Conservation (phyloP, 2,888 invertebrate genomes). For the Amorpha juglandis region DNA sequence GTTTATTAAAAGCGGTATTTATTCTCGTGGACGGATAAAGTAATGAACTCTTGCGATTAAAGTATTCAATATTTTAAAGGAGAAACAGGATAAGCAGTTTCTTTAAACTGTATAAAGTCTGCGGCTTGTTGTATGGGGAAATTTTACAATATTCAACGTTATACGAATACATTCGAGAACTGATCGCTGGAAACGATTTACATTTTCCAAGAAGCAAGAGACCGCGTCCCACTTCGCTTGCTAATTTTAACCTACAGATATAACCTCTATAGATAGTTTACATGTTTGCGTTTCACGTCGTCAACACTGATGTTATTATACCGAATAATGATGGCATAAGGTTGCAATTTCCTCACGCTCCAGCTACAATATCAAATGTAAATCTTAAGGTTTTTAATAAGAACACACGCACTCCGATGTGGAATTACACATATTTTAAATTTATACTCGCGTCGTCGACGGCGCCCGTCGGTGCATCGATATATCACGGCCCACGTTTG, state of each 20-base stretch:
- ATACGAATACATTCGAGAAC: constrained; percentile 35
- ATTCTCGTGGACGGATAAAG: constrained; percentile 19
- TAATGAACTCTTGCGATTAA: constrained; percentile 29
- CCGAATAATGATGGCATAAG: constrained; percentile 1
- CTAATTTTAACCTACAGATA: constrained; percentile 47
- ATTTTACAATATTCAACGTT: constrained; percentile 47
- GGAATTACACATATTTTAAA: constrained; percentile 2
- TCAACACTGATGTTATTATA: neutral
- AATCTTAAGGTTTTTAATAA: constrained; percentile 8
- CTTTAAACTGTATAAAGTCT: neutral
- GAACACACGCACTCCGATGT: neutral
- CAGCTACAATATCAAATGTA: neutral
- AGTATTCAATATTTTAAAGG: constrained; percentile 35
- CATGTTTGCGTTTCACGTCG: constrained; percentile 31
- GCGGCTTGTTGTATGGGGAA: constrained; percentile 25
- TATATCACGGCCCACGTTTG: constrained; percentile 55
- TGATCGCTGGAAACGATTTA: constrained; percentile 51
- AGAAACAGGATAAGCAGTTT: neutral
- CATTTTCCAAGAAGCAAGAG: constrained; percentile 48
- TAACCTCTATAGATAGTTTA: constrained; percentile 39
- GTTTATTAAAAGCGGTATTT: constrained; percentile 32
- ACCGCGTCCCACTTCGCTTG: constrained; percentile 47
- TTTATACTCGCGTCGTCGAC: constrained; percentile 33
- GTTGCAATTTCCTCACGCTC: neutral
- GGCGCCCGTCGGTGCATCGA: constrained; percentile 47